Conservation (phyloP, 2,113 vertebrate genomes). For the Polypterus senegalus region DNA sequence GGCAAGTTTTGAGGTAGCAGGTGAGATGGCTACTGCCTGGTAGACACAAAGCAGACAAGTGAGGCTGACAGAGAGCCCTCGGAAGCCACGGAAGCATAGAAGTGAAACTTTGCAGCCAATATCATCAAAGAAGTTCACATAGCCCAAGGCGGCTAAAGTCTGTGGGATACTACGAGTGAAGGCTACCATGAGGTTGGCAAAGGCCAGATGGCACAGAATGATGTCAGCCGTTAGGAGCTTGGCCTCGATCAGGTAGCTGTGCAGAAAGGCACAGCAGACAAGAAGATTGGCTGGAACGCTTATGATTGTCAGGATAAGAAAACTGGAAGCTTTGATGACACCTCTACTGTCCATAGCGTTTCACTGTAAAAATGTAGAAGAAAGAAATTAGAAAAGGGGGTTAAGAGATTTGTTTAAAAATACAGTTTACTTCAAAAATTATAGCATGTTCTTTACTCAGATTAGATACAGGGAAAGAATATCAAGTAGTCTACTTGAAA, state of each 20-base stretch:
- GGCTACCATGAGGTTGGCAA: constrained; percentile 51
- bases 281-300: constrained; percentile 46
- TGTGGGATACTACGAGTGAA: constrained; percentile 51
- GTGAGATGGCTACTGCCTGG: constrained; percentile 44
- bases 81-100: constrained; percentile 43
- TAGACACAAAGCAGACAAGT: constrained; percentile 59
- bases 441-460: no score
- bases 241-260: constrained; percentile 27
- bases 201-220: constrained; percentile 55
- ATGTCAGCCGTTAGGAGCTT: constrained; percentile 48
- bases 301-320: constrained; percentile 53
- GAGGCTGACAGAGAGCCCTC: constrained; percentile 54
- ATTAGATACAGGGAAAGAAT: no score
- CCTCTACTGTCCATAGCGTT: no score
- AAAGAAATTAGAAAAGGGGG: no score
- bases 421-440: no score
- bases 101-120: constrained; percentile 53
- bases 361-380: no score
- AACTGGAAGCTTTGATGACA: constrained; percentile 9
- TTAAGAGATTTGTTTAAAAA: no score
- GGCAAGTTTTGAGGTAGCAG: constrained; percentile 25
- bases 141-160: constrained; percentile 52
- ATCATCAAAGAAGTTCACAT: constrained; percentile 43
- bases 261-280: constrained; percentile 41
- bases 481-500: no score